Conservation (phyloP, 2,797 vertebrate species). For the Chelonia mydas region DNA sequence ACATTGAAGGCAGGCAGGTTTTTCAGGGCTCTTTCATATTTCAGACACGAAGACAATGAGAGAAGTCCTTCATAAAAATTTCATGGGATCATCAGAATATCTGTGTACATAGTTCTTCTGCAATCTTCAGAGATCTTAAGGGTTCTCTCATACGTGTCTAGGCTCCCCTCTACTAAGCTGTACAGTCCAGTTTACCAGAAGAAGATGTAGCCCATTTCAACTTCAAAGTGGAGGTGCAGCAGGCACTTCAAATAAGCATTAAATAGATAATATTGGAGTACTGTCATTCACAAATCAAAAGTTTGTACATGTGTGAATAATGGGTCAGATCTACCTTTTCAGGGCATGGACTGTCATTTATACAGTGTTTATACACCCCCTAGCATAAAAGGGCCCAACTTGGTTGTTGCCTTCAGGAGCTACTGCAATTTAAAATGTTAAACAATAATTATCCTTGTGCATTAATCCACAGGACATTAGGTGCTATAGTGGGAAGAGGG, state of each 20-base stretch:
- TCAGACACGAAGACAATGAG: not conserved
- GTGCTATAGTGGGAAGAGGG: too few relatives aligned
- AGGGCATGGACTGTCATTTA: not conserved
- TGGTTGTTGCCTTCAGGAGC: too few relatives aligned
- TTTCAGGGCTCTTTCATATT: not conserved
- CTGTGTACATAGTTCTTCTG: not conserved
- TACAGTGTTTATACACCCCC: too few relatives aligned
- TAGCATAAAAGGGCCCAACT: too few relatives aligned
- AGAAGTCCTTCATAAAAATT: not conserved
- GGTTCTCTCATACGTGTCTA: not conserved
- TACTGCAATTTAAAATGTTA: too few relatives aligned
- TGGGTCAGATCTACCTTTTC: not conserved
- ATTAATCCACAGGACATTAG: too few relatives aligned
- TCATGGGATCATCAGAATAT: not conserved
- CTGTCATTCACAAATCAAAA: not conserved
- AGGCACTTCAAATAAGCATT: not conserved
- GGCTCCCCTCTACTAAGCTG: not conserved
- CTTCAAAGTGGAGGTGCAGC: not conserved
- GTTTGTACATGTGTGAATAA: not conserved
- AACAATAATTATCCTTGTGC: too few relatives aligned
- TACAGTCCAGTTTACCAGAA: not conserved
- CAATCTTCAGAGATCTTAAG: not conserved
- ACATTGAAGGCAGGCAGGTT: not conserved
- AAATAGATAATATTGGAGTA: not conserved
- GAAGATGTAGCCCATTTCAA: not conserved